Percentiles rank a stretch among this genome's conserved stretches.
Evolutionary conservation across 1,140 invertebrate species (phyloP).

Genomic region (Agrypnia vestita): DNA sequence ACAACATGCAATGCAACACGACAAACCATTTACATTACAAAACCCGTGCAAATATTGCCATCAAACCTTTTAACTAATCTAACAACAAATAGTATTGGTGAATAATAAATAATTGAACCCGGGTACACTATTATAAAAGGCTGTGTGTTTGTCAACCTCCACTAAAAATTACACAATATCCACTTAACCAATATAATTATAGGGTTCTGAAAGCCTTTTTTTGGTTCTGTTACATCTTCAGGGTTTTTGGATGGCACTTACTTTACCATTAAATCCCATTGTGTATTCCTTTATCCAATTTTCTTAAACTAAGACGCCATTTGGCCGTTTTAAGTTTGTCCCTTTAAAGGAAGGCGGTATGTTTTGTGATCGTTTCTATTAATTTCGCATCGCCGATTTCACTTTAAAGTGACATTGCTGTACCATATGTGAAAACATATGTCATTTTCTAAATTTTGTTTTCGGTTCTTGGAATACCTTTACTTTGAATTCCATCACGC

Average conservation of each 20-base stretch:
- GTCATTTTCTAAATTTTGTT: background rate
- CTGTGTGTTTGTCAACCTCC: constrained; percentile 20
- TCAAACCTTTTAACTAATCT: background rate
- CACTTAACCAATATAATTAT: constrained; percentile 29
- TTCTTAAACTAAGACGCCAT: constrained; percentile 7
- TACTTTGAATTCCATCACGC: too few relatives aligned
- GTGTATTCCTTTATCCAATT: constrained; percentile 24
- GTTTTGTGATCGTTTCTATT: constrained; percentile 41
- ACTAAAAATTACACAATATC: constrained; percentile 25
- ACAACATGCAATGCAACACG: too few relatives aligned
- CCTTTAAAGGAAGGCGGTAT: constrained; percentile 14
- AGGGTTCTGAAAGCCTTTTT: constrained; percentile 10
- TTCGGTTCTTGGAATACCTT: background rate
- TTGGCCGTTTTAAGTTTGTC: constrained; percentile 16
- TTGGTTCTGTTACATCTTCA: background rate
- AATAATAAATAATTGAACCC: too few relatives aligned
- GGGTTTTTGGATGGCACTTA: constrained; percentile 24
- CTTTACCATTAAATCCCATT: constrained; percentile 4
- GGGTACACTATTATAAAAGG: background rate
- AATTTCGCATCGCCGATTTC: constrained; percentile 38
- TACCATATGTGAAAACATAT: constrained; percentile 30
- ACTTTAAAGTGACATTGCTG: constrained; percentile 28
- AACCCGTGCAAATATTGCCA: constrained; percentile 8
- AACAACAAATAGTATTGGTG: too few relatives aligned
- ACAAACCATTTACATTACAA: too few relatives aligned